Conservation (phyloP, 2,113 vertebrate genomes). For the Mixornis gularis region DNA sequence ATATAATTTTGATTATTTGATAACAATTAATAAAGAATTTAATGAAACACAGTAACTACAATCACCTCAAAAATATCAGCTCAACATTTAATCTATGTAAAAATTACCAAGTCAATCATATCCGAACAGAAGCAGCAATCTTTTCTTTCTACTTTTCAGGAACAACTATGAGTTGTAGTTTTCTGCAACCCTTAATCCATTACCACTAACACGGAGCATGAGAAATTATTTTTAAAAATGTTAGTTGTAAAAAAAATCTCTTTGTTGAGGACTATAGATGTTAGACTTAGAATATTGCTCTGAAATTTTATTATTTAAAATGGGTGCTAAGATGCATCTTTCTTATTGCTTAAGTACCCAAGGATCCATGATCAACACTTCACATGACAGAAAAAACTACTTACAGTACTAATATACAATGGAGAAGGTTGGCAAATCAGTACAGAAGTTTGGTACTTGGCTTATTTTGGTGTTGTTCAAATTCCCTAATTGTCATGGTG, state of each 20-base stretch:
- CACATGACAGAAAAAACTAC: not conserved
- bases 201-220: not conserved
- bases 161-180: not conserved
- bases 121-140: not conserved
- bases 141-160: not conserved
- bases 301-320: not conserved
- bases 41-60: not conserved
- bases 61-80: not conserved
- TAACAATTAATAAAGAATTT: not conserved
- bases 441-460: not conserved
- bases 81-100: not conserved
- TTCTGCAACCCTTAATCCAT: not conserved
- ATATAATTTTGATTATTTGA: not conserved
- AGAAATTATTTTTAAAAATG: not conserved
- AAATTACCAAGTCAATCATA: not conserved
- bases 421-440: not conserved
- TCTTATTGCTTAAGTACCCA: not conserved
- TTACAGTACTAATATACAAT: not conserved
- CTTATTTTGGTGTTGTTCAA: not conserved
- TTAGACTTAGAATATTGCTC: not conserved
- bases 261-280: not conserved
- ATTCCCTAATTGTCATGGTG: not conserved
- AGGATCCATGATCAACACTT: not conserved
- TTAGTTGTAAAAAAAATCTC: not conserved
- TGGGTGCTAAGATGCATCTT: not conserved